Evolutionary conservation across 2,888 invertebrate species (phyloP), one percentile per base, ranked within the genome.

Genomic region (Agrilus cyanescens): DNA sequence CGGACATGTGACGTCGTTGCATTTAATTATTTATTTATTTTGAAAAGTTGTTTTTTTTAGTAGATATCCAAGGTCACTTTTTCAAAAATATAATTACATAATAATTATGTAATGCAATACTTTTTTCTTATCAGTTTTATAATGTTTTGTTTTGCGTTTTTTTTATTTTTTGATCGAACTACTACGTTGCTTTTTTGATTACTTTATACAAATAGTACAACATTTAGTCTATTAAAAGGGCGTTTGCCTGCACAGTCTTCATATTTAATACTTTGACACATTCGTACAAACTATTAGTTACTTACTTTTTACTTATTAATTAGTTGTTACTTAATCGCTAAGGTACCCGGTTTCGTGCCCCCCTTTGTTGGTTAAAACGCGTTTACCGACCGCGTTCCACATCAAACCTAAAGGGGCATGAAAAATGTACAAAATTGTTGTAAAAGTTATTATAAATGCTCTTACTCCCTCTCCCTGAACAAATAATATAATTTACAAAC

Each of bases 221-320:
- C 62, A 59, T 62, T 59, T 61, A 62, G 60, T 60, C 62, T 63
- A 62, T 58, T 58, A 57, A 58, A 60, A 57, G 63, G 62, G 57
- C 60, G 60, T 60, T 61, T 62, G 62, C 63, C 63, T 62, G 64
- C 65, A 65, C 66, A 66, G 66, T 66, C 66, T 66, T 66, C 58
- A 63, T 25, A 25, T 60, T 65, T 66, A 66, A 66, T 66, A 66
- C 65, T 66, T 66, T 66, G 65, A 65, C 65, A 65, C 65, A 64
- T 61, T 63, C 62, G 64, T 64, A 64, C 64, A 60, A 53, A 60
- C 57, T 60, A 56, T 53, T 25, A 25, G 25, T 25, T 25, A 25
- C 25, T 25, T 25, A 25, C 10, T 25, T 10, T 10, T 25, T 25
- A 25, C 25, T 25, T 25, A 25, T 25, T 25, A 25, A 25, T 25